phyloP scores from a whole-genome alignment of 1,140 invertebrate genomes.

The Fopius arisanus region DNA sequence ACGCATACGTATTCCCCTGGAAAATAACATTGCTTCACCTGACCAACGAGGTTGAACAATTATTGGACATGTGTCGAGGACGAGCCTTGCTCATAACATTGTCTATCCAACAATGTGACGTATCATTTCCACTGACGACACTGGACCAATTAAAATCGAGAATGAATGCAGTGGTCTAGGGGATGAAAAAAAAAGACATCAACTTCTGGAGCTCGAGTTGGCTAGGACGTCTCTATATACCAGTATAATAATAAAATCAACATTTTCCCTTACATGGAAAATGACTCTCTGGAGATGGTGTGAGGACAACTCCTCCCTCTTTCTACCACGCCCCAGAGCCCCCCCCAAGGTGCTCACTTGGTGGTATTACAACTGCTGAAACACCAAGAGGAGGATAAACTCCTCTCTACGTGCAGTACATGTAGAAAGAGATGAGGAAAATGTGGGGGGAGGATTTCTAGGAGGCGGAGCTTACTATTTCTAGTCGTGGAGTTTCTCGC shows the following conservation, averaged over 20 bases:
- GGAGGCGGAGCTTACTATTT: slow-evolving; percentile 62
- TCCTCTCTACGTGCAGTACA: not conserved
- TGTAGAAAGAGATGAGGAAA: slow-evolving; percentile 13
- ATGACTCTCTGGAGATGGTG: slow-evolving; percentile 37
- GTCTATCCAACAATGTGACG: slow-evolving; percentile 7
- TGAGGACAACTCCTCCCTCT: slow-evolving; percentile 53
- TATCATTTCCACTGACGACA: not conserved
- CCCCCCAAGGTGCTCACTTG: not conserved
- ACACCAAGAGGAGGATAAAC: slow-evolving; percentile 18
- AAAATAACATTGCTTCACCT: not conserved
- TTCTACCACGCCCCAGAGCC: slow-evolving; percentile 20
- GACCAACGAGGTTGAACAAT: not conserved
- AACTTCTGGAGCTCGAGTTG: not conserved
- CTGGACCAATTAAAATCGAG: not conserved
- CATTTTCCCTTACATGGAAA: slow-evolving; percentile 28
- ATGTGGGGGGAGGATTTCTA: slow-evolving; percentile 39
- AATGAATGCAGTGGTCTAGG: not conserved
- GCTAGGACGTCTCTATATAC: not conserved
- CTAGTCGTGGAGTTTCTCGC: slow-evolving; percentile 44
- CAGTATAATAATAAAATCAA: not conserved
- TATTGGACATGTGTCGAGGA: not conserved
- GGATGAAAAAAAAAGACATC: not conserved
- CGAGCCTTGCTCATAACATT: not conserved
- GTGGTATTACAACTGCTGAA: not conserved
- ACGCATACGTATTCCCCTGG: slow-evolving; percentile 11